Conservation (phyloP, 2,113 vertebrate genomes). For the Ammospiza caudacuta region DNA sequence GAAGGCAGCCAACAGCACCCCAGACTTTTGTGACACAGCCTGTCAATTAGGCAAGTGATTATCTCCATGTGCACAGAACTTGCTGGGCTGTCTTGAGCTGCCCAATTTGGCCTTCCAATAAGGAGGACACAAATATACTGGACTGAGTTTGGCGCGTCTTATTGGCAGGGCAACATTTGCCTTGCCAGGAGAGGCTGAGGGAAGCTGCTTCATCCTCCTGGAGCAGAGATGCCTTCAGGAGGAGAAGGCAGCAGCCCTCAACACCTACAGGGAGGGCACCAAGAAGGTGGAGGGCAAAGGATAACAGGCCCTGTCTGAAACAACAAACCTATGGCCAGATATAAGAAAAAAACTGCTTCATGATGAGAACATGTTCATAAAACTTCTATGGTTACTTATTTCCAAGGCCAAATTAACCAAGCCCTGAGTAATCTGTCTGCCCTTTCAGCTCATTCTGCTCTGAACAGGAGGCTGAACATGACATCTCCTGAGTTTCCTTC, state of each 20-base stretch:
- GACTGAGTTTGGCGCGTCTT: background rate
- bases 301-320: background rate
- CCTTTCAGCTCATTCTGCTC: background rate
- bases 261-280: background rate
- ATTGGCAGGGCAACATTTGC: background rate
- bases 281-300: background rate
- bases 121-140: background rate
- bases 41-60: background rate
- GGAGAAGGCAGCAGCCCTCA: background rate
- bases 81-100: background rate
- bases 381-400: background rate
- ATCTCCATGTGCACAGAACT: background rate
- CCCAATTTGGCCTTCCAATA: background rate
- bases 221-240: background rate
- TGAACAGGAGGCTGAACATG: background rate
- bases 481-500: background rate
- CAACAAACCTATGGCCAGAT: background rate
- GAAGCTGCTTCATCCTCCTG: background rate
- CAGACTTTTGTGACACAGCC: background rate
- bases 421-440: background rate
- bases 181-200: background rate
- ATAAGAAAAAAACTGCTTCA: background rate
- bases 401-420: background rate
- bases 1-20: fast-evolving
- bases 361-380: background rate